Evolutionary conservation across 2,113 vertebrate genomes (phyloP), one percentile per base, ranked within the genome.

Genomic region (Salminus brasiliensis): DNA sequence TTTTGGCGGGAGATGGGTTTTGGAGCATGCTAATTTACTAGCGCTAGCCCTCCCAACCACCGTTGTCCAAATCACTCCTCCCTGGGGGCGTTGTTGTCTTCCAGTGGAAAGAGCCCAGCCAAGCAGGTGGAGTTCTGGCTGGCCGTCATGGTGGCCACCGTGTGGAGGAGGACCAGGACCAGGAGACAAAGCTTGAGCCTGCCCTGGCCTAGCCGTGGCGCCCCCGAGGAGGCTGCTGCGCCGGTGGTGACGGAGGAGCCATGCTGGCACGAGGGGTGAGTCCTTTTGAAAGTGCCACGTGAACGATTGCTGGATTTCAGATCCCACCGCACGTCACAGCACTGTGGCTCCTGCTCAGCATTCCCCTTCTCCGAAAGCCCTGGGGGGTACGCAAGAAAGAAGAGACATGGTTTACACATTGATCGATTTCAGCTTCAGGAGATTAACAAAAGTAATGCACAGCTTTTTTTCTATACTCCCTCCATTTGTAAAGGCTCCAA

Each of bases 131-230:
- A 91, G 92, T 96, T 98, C 90, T 98, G 96, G 89, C 94, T 93
- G 86, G 94, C 95, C 55, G 96, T 98, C 91, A 97, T 95, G 86
- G 95, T 94, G 91, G 98, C 96, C 86, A 98, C 96, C 76, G 97
- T 97, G 91, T 98, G 97, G 86, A 99, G 92, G 81, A 99, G 95
- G 81, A 98, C 95, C 72, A 99, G 94, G 76, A 98, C 96, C 73
- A 99, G 94, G 84, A 98, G 93, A 89, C 96, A 98, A 90, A 99
- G 95, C 92, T 94, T 98, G 88, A 99, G 96, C 89, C 95, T 95
- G 94, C 96, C 94, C 88, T 93, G 93, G 90, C 95, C 96, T 91
- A 97, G 95, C 95, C 96, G 96, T 86, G 95, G 93, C 83, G 96
- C 95, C 82, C 95, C 95, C 74, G 93, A 95, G 85, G 95, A 90